Evolutionary conservation across 2,797 vertebrate species (phyloP), one percentile per base, ranked within the genome.

Genomic region (Artibeus jamaicensis): DNA sequence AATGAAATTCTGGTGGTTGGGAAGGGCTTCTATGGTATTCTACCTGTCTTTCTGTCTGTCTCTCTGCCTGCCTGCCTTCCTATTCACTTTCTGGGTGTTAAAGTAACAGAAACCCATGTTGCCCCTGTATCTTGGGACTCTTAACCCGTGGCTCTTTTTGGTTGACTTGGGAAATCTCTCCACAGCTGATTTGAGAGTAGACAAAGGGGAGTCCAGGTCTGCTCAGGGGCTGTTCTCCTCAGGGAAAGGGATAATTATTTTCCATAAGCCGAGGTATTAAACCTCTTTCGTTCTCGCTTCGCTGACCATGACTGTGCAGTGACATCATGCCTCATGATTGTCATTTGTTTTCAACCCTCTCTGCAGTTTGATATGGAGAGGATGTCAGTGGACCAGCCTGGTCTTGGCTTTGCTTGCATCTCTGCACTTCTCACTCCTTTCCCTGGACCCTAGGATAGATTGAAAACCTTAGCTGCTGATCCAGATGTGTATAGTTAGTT

Each of bases 191-290:
- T 18, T n/a, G 62, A 93, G 34, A 89, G 37, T 37, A 96, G 92
- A 98, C 95, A 97, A 95, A 97, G 96, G 94, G 96, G 84, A 89
- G 11, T 53, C 73, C 89, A 74, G 7, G 70, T 73, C 74, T 55
- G 71, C 57, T 86, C 34, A 42, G 78, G 44, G 88, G 83, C 86
- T 46, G 6, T 76, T 94, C 74, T 91, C 74, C 9, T 14, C 48
- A 91, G 86, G 70, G 91, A 89, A 37, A 26, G 37, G 55, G 67
- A 62, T 82, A 62, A 73, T 92, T 88, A 68, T 86, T 86, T 96
- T 59, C 86, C 71, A 3, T 59, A 85, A 68, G 78, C 71, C 0
- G 2, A 95, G 59, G 76, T 85, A 67, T 71, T 81, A 76, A 81
- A 68, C 82, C 73, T 53, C 83, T 83, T 95, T 81, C 42, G 11